Percentiles rank a stretch among this genome's conserved stretches.
phyloP scores from a whole-genome alignment of 37 sponge, comb jelly and placozoan genomes.

The Cliona cf. orientalis region DNA sequence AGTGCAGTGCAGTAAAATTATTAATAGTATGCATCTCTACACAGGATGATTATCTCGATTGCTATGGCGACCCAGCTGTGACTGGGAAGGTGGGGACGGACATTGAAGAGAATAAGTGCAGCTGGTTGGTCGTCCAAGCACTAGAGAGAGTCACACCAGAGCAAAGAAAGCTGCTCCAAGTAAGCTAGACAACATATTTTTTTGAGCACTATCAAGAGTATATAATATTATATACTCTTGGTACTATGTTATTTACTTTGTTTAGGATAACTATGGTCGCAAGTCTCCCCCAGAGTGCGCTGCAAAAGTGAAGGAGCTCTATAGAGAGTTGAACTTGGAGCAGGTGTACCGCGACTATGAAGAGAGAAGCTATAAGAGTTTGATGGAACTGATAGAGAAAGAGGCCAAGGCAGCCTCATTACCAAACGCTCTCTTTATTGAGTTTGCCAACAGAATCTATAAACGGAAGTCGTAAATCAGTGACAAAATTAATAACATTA shows the following conservation, averaged over 20 bases:
- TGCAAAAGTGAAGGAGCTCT: slow-evolving; percentile 78
- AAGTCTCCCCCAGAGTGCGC: slow-evolving; percentile 73
- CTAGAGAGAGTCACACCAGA: slow-evolving; percentile 62
- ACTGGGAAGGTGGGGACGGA: slow-evolving; percentile 99
- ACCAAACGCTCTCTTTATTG: slow-evolving; percentile 74
- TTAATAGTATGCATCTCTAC: background rate
- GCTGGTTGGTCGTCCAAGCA: slow-evolving; percentile 96
- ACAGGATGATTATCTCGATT: slow-evolving; percentile 97
- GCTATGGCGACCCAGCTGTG: slow-evolving; percentile 96
- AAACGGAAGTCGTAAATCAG: slow-evolving; percentile 56
- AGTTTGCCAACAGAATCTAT: slow-evolving; percentile 85
- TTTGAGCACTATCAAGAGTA: background rate
- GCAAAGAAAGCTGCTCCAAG: slow-evolving; percentile 75
- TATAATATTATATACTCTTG: background rate
- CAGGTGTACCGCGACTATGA: slow-evolving; percentile 81
- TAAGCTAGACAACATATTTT: slow-evolving; percentile 10
- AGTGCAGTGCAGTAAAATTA: background rate
- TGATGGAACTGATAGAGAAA: slow-evolving; percentile 59
- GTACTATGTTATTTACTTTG: background rate
- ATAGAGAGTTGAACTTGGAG: slow-evolving; percentile 65
- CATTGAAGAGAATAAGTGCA: slow-evolving; percentile 97
- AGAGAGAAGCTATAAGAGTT: slow-evolving; percentile 70
- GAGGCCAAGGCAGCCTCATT: slow-evolving; percentile 29
- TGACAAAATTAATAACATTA: no score
- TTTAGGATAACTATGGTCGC: slow-evolving; percentile 81